phyloP scores from a whole-genome alignment of 2,888 invertebrate species.

The Tachina lurida region DNA sequence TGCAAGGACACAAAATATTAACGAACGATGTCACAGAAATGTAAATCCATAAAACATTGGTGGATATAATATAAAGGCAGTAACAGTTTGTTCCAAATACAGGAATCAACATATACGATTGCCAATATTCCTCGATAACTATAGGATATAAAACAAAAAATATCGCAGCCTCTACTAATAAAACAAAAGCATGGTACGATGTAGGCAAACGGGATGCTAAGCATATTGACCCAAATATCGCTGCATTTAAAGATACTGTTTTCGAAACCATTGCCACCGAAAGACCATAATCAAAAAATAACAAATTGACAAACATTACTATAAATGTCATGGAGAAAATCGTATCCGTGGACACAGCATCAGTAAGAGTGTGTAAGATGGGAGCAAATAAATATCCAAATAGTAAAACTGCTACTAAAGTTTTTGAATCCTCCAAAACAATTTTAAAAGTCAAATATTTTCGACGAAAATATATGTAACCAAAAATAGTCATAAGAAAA shows the following conservation, averaged over 20 bases:
- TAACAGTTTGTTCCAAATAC: slow-evolving; percentile 84
- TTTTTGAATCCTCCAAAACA: slow-evolving; percentile 87
- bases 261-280: slow-evolving; percentile 93
- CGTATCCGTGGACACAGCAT: slow-evolving; percentile 98
- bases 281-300: slow-evolving; percentile 96
- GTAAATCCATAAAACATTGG: slow-evolving; percentile 86
- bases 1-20: slow-evolving; percentile 88
- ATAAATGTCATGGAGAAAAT: slow-evolving; percentile 96
- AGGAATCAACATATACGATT: slow-evolving; percentile 84
- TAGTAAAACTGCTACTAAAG: slow-evolving; percentile 90
- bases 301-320: slow-evolving; percentile 93
- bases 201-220: slow-evolving; percentile 94
- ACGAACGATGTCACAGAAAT: slow-evolving; percentile 86
- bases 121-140: slow-evolving; percentile 86
- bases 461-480: slow-evolving; percentile 86
- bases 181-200: slow-evolving; percentile 93
- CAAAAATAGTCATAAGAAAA: slow-evolving; percentile 84
- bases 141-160: slow-evolving; percentile 95
- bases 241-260: slow-evolving; percentile 96
- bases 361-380: slow-evolving; percentile 95
- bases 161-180: slow-evolving; percentile 94
- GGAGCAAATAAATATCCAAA: slow-evolving; percentile 96
- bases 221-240: slow-evolving; percentile 97
- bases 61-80: slow-evolving; percentile 85
- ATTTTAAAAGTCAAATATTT: slow-evolving; percentile 75